Conservation (phyloP, 1,140 invertebrate genomes). For the Myzus persicae region DNA sequence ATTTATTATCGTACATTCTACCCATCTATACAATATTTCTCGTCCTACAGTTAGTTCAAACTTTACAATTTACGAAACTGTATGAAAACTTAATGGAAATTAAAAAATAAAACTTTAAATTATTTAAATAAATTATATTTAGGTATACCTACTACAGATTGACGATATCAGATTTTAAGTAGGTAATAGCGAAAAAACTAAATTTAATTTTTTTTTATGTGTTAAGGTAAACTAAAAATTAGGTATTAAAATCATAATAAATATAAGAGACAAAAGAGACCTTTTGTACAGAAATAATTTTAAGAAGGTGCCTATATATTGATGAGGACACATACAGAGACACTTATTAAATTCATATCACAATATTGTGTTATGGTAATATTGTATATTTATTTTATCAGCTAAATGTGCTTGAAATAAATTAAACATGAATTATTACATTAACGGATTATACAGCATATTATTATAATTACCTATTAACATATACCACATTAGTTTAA, state of each 20-base stretch:
- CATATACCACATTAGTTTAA: background rate
- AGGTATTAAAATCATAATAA: background rate
- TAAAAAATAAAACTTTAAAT: background rate
- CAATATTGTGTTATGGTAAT: background rate
- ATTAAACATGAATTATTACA: slow-evolving; percentile 3
- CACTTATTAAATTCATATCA: background rate
- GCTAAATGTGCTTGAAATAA: background rate
- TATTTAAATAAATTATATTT: slow-evolving; percentile 12
- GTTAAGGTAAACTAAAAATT: background rate
- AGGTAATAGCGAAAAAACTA: background rate
- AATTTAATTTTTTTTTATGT: background rate
- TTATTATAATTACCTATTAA: too few relatives aligned
- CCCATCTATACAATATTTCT: background rate
- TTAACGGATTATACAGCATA: background rate
- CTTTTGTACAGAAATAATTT: background rate
- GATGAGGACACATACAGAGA: background rate
- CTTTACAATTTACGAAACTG: background rate
- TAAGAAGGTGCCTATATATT: background rate
- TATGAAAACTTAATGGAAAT: background rate
- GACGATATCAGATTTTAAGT: background rate
- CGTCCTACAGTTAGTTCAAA: background rate
- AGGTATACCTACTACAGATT: too few relatives aligned
- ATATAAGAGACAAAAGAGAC: too few relatives aligned
- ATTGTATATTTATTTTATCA: background rate
- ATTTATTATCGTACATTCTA: background rate